Base-by-base conservation (phyloP, 2,888 invertebrate species). In the Acronicta aceris region DNA sequence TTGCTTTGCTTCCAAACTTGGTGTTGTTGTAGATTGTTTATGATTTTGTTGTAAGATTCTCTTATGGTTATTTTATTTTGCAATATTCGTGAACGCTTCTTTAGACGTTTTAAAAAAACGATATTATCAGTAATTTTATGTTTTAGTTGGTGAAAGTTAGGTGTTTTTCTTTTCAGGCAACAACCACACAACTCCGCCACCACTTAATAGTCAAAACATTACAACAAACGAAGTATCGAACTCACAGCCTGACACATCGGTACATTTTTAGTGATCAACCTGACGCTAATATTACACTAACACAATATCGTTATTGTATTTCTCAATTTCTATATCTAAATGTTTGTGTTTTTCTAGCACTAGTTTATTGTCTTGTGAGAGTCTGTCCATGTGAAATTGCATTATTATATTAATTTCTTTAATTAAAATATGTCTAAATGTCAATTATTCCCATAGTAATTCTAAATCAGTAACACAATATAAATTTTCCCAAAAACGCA, bases 91-190 rank as follows among this genome's bases (percentile, higher is more conserved):
- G 52, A 55, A 59, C 59, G 72, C 60, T 73, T 69, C 12, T 59
- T 61, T 27, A 46, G 41, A 59, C 51, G 13, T 46, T 57, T 61
- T 16, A 59, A 25, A 36, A 59, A 45, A 54, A n/a, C 13, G 43
- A 16, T 53, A 51, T 56, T 64, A 42, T 66, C 59, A 41, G 50
- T 62, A 25, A 48, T 59, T 54, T 60, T 64, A 52, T 62, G 53
- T 76, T 71, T 49, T 79, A 74, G 67, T 61, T 78, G 66, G 71
- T 82, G 65, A 81, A 67, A 63, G 64, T 53, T 63, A 27, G 71
- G 72, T 74, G 78, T 81, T 85, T 83, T 82, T 38, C 6, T 33
- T 94, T 93, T 81, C 94, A 94, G 94, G 92, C 83, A 87, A 90
- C 83, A 88, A 89, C 81, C 86, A 87, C 76, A 85, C 86, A 85